Conservation (phyloP, 2,888 invertebrate genomes). For the Oscheius myriophilus region DNA sequence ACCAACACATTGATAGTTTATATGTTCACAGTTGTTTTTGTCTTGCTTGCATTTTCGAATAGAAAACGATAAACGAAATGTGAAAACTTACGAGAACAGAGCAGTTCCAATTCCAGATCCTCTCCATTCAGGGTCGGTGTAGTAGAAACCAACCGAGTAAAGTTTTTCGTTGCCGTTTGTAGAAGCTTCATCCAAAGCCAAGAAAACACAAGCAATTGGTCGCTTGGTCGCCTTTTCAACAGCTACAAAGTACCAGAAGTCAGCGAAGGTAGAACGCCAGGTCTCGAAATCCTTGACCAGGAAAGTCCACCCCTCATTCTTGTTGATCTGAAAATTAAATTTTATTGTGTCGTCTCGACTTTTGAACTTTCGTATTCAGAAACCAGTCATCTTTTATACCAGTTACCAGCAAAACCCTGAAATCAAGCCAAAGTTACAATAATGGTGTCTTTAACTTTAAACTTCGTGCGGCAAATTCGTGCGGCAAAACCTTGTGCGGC, state of each 20-base stretch:
- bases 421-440: too few species aligned
- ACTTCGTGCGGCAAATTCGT: too few species aligned
- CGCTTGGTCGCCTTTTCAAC: slow-evolving; percentile 30
- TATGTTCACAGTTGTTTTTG: too few species aligned
- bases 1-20: too few species aligned
- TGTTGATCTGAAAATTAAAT: slow-evolving; percentile 5
- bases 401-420: too few species aligned
- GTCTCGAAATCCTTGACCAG: slow-evolving; percentile 38
- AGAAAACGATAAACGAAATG: too few species aligned
- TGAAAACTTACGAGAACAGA: slow-evolving; percentile 30
- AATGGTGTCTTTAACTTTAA: too few species aligned
- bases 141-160: slow-evolving; percentile 40
- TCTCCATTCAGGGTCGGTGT: slow-evolving; percentile 31
- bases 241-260: slow-evolving; percentile 37
- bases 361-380: too few species aligned
- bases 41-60: too few species aligned
- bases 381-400: too few species aligned
- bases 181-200: slow-evolving; percentile 29
- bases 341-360: too few species aligned
- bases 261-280: slow-evolving; percentile 35
- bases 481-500: too few species aligned
- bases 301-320: slow-evolving; percentile 40
- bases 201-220: slow-evolving; percentile 30
- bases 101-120: slow-evolving; percentile 35
- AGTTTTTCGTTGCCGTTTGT: slow-evolving; percentile 30